These are phyloP conservation scores for Zaprionus taronus DNA, from an alignment of 1,140 invertebrate species.

Conservation along the genomic window DNA sequence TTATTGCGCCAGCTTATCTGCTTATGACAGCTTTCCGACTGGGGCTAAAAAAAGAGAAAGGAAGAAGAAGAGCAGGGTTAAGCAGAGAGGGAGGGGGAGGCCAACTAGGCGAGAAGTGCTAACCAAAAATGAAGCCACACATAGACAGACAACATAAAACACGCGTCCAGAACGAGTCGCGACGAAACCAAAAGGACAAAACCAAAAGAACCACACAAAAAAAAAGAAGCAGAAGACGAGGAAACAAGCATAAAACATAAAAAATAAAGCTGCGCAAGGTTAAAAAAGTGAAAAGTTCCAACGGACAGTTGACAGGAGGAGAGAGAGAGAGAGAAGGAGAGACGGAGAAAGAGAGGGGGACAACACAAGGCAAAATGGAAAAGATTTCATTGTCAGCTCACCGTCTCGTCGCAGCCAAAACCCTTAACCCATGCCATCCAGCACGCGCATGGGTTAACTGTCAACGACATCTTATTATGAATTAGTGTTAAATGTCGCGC, in stretches of 20 bases:
- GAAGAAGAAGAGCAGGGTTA: neutral
- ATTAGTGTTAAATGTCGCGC: conserved; percentile 81
- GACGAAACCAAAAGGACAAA: conserved; percentile 73
- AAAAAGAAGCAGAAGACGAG: conserved; percentile 40
- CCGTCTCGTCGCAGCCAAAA: neutral
- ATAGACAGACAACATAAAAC: conserved; percentile 78
- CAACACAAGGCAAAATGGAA: conserved; percentile 43
- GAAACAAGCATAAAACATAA: conserved; percentile 22
- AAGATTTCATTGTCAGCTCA: conserved; percentile 74
- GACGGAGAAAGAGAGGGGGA: conserved; percentile 2
- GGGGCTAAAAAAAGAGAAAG: conserved; percentile 15
- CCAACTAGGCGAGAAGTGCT: conserved; percentile 25
- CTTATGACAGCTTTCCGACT: conserved; percentile 84
- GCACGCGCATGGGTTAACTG: conserved; percentile 75
- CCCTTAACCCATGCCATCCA: conserved; percentile 21
- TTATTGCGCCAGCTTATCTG: conserved; percentile 84
- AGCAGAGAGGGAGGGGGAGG: neutral
- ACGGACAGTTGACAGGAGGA: conserved; percentile 34
- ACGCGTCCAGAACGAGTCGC: conserved; percentile 60
- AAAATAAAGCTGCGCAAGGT: conserved; percentile 44
- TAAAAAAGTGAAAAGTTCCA: conserved; percentile 50
- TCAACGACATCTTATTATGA: conserved; percentile 83
- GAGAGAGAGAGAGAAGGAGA: neutral
- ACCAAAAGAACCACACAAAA: conserved; percentile 68
- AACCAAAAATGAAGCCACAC: conserved; percentile 61